Evolutionary conservation across 2,797 vertebrate species (phyloP).

Genomic region (Scleropages formosus): DNA sequence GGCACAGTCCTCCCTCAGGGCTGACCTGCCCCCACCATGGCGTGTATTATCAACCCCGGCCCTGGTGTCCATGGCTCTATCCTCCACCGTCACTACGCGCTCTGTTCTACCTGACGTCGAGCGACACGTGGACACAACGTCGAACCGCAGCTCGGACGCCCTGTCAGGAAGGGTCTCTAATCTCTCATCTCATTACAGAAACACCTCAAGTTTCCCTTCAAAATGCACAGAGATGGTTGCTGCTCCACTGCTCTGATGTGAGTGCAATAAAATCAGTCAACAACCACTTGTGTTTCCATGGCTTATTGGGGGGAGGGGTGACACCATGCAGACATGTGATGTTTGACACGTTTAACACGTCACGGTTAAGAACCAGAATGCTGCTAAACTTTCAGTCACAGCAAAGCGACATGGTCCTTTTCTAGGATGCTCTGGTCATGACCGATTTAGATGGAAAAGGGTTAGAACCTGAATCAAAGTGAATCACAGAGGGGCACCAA

Average conservation of each 20-base stretch:
- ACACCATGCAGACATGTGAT: no score
- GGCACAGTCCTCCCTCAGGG: conserved; percentile 42
- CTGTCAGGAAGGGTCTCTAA: background rate
- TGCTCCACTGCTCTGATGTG: conserved; percentile 15
- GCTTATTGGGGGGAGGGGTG: conserved; percentile 22
- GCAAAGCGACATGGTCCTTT: no score
- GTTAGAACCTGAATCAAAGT: no score
- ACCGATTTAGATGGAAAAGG: no score
- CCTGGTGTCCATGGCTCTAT: conserved; percentile 36
- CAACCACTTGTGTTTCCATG: conserved; percentile 24
- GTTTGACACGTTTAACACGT: background rate
- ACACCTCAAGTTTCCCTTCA: no score
- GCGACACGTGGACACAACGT: conserved; percentile 10
- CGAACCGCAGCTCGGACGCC: conserved; percentile 30
- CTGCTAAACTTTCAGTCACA: no score
- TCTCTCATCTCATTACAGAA: background rate
- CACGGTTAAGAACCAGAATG: no score
- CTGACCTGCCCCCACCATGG: conserved; percentile 28
- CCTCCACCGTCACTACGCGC: conserved; percentile 34
- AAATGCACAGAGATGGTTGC: conserved; percentile 12
- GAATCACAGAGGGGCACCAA: no score
- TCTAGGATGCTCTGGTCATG: no score
- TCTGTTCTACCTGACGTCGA: conserved; percentile 27
- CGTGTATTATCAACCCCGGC: conserved; percentile 38
- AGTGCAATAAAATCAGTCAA: conserved; percentile 24